These are phyloP conservation scores for Pollimyrus isidori DNA, from an alignment of 2,113 vertebrate species.

Conservation along the genomic window DNA sequence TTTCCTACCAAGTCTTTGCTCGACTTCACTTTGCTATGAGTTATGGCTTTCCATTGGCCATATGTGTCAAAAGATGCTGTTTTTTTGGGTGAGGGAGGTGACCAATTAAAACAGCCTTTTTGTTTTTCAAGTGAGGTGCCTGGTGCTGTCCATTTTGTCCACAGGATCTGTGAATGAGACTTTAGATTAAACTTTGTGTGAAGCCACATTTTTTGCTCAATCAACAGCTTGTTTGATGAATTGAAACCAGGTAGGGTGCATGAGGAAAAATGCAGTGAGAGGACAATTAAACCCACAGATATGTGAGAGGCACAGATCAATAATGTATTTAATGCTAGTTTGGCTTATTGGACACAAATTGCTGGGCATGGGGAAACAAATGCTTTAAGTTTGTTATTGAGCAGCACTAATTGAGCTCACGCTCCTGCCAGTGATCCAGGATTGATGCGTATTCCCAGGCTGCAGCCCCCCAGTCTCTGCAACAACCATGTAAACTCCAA, in stretches of 20 bases:
- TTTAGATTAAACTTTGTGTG: slow-evolving; percentile 12
- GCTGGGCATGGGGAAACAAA: not conserved
- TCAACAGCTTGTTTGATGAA: slow-evolving; percentile 12
- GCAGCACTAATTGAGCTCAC: not conserved
- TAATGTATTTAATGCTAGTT: slow-evolving; percentile 18
- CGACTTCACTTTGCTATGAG: not conserved
- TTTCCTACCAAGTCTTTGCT: not conserved
- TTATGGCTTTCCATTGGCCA: not conserved
- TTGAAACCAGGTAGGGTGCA: slow-evolving; percentile 7
- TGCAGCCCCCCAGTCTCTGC: not conserved
- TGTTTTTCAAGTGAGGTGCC: not conserved
- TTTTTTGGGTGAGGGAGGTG: not conserved
- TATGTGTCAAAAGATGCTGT: not conserved
- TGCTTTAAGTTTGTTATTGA: slow-evolving; percentile 15
- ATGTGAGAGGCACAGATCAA: slow-evolving; percentile 3
- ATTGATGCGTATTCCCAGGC: not conserved
- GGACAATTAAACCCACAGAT: not conserved
- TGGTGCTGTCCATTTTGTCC: not conserved
- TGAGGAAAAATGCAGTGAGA: slow-evolving; percentile 10
- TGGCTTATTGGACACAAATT: slow-evolving; percentile 4
- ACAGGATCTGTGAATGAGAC: not conserved
- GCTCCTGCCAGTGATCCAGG: not conserved
- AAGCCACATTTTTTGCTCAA: slow-evolving; percentile 11
- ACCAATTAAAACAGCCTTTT: not conserved
- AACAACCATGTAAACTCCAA: not conserved